Evolutionary conservation across 2,797 vertebrate species (phyloP), one percentile per base, ranked within the genome.

Genomic region (Leptodactylus fallax): DNA sequence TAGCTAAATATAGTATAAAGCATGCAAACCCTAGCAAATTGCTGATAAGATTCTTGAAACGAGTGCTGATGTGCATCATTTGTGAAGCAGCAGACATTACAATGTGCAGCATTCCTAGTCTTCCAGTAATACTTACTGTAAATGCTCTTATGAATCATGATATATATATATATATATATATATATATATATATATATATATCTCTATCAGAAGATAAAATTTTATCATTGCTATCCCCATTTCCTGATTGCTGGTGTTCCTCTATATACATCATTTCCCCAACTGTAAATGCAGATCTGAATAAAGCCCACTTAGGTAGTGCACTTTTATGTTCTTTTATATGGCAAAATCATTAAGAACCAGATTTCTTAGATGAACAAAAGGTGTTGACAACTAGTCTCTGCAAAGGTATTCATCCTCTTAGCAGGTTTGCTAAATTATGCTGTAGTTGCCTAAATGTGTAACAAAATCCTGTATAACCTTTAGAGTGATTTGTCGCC

Each of bases 61-160:
- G 53, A 63, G 14, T 74, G 78, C 36, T 61, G 78, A 49, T 61
- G 27, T 79, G 21, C 58, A 65, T 78, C 6, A 86, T 79, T 86
- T 79, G 49, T 86, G 60, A 85, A 51, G 19, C 14, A 21, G 16
- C 49, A 69, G 60, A 47, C 17, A 79, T 79, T 79, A 79, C 61
- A 86, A 85, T 49, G 74, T 65, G 16, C 63, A 86, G 25, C 58
- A 55, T 56, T 69, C 53, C 56, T 79, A 78, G 49, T 61, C 60
- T 83, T 87, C 71, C 79, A 77, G 69, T 67, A 83, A 87, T 65
- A 76, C 56, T 87, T 82, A 81, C 79, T 63, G 86, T 87, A 87
- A 87, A 77, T 87, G 79, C 49, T 51, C 67, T 83, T 87, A 25
- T 65, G 58, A 87, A 81, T 83, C 56, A 87, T 82, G 21, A 36